Evolutionary conservation across 2,888 invertebrate genomes (phyloP).

Genomic region (Himalopsyche anomala): DNA sequence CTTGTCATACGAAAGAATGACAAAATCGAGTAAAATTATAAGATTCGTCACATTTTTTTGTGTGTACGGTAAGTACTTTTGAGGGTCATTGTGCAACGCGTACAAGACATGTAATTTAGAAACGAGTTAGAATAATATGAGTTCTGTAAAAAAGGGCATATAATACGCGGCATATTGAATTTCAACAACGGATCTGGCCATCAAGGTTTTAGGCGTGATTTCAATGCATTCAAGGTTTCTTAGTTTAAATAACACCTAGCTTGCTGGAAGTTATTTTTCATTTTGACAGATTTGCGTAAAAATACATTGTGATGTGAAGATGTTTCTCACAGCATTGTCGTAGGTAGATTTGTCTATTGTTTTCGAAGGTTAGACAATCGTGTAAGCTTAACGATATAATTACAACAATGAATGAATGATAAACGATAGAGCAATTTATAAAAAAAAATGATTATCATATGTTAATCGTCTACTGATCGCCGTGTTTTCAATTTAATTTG

Average conservation of each 20-base stretch:
- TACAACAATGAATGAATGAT: no score
- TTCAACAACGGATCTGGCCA: background rate
- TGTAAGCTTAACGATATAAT: no score
- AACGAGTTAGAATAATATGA: background rate
- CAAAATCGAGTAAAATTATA: no score
- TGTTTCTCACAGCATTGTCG: background rate
- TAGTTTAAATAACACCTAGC: background rate
- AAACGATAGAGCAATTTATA: no score
- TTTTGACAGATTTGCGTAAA: background rate
- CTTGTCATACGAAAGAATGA: no score
- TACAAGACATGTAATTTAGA: background rate
- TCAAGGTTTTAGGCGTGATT: conserved; percentile 25
- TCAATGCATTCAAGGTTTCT: background rate
- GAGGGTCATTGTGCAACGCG: conserved; percentile 3
- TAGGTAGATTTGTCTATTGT: background rate
- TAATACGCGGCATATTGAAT: background rate
- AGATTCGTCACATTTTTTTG: no score
- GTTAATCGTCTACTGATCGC: no score
- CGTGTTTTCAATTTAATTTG: no score
- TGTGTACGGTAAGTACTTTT: background rate
- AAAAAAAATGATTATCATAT: no score
- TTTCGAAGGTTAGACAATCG: no score
- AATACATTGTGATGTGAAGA: background rate
- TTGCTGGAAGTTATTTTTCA: background rate
- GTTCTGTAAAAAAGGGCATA: conserved; percentile 4